phyloP scores from a whole-genome alignment of 1,140 invertebrate genomes.

The Megathymus violae region DNA sequence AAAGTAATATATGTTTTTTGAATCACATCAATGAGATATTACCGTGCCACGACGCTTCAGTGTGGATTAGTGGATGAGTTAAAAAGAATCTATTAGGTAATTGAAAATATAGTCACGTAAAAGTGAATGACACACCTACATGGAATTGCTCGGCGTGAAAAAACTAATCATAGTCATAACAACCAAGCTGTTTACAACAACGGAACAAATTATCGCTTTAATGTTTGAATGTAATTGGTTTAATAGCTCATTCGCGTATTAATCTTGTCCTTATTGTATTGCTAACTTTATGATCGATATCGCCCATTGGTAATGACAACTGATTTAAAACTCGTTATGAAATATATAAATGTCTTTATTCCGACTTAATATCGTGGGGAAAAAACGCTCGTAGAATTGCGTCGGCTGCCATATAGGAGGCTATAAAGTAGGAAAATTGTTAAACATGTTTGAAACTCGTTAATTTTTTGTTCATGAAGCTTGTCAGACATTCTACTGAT shows the following conservation, averaged over 20 bases:
- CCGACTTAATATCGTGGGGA: conserved; percentile 7
- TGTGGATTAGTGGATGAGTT: too few species aligned
- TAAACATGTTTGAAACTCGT: conserved; percentile 12
- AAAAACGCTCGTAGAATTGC: conserved; percentile 18
- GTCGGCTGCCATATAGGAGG: background rate
- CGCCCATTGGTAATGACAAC: conserved; percentile 23
- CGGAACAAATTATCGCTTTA: conserved; percentile 12
- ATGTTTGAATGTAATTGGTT: conserved; percentile 12
- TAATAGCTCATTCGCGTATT: conserved; percentile 12
- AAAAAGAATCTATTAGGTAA: too few species aligned
- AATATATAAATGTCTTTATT: conserved; percentile 32
- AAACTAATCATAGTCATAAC: background rate
- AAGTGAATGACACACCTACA: too few species aligned
- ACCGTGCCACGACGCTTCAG: too few species aligned
- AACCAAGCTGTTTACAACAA: conserved; percentile 3
- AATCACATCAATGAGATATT: too few species aligned
- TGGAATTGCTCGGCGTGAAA: too few species aligned
- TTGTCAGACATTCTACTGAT: conserved; percentile 13
- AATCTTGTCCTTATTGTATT: conserved; percentile 17
- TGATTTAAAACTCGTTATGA: conserved; percentile 14
- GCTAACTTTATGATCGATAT: conserved; percentile 17
- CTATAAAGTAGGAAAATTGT: conserved; percentile 18
- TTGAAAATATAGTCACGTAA: too few species aligned
- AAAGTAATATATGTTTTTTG: too few species aligned
- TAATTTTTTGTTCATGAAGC: conserved; percentile 19